phyloP scores from a whole-genome alignment of 2,888 invertebrate genomes.

The Pollenia labialis region DNA sequence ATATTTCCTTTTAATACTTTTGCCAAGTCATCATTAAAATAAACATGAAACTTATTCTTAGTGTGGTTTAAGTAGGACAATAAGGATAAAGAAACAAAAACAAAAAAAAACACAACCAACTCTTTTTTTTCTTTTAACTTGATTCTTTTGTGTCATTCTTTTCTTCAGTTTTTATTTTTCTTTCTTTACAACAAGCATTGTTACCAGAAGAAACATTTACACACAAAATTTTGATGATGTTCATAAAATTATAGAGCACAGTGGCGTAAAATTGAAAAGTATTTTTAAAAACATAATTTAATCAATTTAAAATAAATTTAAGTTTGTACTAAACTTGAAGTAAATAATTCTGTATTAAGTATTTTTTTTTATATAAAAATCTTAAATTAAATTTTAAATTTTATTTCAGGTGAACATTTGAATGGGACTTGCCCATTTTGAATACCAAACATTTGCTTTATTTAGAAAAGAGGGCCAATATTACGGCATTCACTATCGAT shows the following conservation, averaged over 20 bases:
- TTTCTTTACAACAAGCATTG: conserved; percentile 65
- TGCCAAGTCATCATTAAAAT: conserved; percentile 74
- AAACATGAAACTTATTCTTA: conserved; percentile 71
- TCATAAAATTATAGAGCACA: background rate
- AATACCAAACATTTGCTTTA: too few species aligned
- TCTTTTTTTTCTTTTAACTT: conserved; percentile 28
- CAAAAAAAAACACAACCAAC: conserved; percentile 1
- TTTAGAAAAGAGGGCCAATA: too few species aligned
- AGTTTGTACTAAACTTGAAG: too few species aligned
- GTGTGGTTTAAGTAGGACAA: conserved; percentile 71
- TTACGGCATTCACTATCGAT: too few species aligned
- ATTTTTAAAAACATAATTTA: background rate
- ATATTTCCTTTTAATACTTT: conserved; percentile 72
- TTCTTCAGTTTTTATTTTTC: conserved; percentile 30
- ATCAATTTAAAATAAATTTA: too few species aligned
- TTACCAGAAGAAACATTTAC: conserved; percentile 50
- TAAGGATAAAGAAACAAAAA: conserved; percentile 53
- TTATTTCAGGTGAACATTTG: too few species aligned
- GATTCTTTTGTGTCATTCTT: background rate
- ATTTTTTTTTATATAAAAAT: too few species aligned
- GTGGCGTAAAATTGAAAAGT: conserved; percentile 9
- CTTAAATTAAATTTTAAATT: too few species aligned
- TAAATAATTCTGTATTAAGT: too few species aligned
- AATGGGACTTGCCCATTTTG: too few species aligned
- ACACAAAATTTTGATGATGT: conserved; percentile 49